Evolutionary conservation across 2,113 vertebrate genomes (phyloP), one percentile per base, ranked within the genome.

Genomic region (Falco punctatus): DNA sequence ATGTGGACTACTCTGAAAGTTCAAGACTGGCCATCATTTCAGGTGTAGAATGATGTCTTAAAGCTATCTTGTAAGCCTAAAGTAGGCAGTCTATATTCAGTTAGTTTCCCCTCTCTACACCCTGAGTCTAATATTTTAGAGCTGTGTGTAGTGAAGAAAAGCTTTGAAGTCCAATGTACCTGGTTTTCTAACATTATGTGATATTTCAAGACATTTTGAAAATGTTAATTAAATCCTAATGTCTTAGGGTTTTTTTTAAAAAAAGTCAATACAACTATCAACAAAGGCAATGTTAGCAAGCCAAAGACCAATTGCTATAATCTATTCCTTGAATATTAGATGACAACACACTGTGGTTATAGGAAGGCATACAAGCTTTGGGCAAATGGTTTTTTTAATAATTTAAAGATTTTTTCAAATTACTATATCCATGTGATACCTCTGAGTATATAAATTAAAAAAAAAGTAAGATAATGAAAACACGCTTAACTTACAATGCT

Each of bases 401-500:
- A 95, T 94, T 93, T 49, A 96, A 88, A 67, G 55, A 40, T 52
- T 94, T 92, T 42, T 87, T 61, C 57, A 59, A 88, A 61, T 33
- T 64, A 32, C 51, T 86, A 4, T 81, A 80, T 71, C 81, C 87
- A 75, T 49, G 73, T 57, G 40, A 18, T 72, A 72, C 64, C 40
- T 92, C 67, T 71, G 64, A 86, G 71, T 84, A 44, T 49, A 92
- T 66, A 91, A 73, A 88, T 94, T 91, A 9, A 20, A 90, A 65
- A 91, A 90, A 65, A 91, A 89, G n/a, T 46, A 79, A 94, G 66
- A 81, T 90, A 95, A 94, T 94, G 84, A 91, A 94, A 96, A 89
- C 57, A 87, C 52, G 48, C 44, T 81, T 90, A 81, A 66, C 67
- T 93, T 92, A 35, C 44, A 80, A 95, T 42, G 30, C 44, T 94